These are phyloP conservation scores for Acanthornis magna DNA, from an alignment of 2,797 vertebrate genomes.

Conservation along the genomic window DNA sequence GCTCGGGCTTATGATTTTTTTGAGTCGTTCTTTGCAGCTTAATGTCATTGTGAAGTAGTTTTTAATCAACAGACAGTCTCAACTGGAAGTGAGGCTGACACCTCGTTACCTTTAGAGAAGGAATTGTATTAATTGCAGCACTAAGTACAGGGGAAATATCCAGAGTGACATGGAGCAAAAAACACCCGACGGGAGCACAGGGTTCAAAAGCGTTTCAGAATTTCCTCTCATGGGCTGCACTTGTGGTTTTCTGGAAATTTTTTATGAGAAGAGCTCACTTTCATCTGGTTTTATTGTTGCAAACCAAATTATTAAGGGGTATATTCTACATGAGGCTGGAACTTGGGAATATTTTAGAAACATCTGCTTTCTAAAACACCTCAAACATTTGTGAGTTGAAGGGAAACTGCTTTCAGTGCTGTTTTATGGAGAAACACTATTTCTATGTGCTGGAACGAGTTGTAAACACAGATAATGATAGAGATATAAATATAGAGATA, in stretches of 20 bases:
- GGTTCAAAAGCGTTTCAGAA: neutral
- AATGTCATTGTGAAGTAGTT: slow-evolving; percentile 3
- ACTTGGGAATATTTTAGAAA: neutral
- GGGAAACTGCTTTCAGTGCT: neutral
- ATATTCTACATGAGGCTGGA: neutral
- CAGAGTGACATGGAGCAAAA: neutral
- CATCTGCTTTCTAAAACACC: neutral
- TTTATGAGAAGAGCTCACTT: neutral
- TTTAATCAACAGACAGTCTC: slow-evolving; percentile 35
- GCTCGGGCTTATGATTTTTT: neutral
- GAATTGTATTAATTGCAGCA: slow-evolving; percentile 22
- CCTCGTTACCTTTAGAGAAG: neutral
- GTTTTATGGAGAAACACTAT: neutral
- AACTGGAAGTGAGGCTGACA: neutral
- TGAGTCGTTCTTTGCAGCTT: neutral
- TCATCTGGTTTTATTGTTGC: neutral
- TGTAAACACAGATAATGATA: neutral
- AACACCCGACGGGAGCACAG: accelerated
- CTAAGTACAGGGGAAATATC: neutral
- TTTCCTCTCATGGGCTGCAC: neutral
- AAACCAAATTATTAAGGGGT: neutral
- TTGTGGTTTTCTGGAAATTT: neutral
- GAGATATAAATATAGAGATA: neutral
- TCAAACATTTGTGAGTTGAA: neutral
- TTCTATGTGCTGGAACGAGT: neutral